Evolutionary conservation across 1,140 invertebrate genomes (phyloP).

Genomic region (Wasmannia auropunctata): DNA sequence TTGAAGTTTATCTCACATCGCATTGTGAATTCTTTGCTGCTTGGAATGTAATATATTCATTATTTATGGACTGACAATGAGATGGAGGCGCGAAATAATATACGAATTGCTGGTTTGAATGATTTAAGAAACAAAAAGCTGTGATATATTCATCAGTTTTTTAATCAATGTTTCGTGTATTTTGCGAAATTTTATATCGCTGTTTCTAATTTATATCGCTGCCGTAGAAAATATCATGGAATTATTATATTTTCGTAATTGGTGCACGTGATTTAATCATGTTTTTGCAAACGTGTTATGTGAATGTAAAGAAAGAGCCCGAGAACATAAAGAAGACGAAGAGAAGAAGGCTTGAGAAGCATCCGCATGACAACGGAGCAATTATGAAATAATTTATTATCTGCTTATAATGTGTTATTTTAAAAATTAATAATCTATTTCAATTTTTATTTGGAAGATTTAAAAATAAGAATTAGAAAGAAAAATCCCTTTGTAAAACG

Average conservation of each 20-base stretch:
- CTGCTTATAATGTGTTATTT: background rate
- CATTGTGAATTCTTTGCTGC: background rate
- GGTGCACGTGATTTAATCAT: background rate
- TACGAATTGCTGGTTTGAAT: background rate
- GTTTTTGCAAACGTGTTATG: background rate
- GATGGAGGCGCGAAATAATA: background rate
- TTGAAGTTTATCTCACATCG: background rate
- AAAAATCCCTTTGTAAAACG: background rate
- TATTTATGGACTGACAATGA: background rate
- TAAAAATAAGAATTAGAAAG: background rate
- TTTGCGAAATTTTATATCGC: background rate
- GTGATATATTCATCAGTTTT: background rate
- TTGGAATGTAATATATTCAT: background rate
- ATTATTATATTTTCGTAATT: too few species aligned
- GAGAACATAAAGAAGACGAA: background rate
- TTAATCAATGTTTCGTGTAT: background rate
- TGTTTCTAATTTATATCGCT: too few species aligned
- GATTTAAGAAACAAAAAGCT: background rate
- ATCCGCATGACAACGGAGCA: background rate
- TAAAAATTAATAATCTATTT: background rate
- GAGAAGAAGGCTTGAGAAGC: background rate
- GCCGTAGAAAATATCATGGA: too few species aligned
- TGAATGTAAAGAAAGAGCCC: background rate
- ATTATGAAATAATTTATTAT: background rate
- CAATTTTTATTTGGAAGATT: background rate